Percentiles rank a stretch among this genome's conserved stretches.
These are phyloP conservation scores for Drosophila melanogaster DNA, from an alignment of 1,140 invertebrate genomes.

Conservation along the genomic window Release_6_plus_ISO1_MT NT_033777.3:27433001-27433500, in stretches of 20 bases:
- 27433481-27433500: conserved; percentile 50
- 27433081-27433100: conserved; percentile 72
- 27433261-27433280: neutral
- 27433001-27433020: conserved; percentile 34
- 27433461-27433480: neutral
- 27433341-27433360: too few relatives aligned
- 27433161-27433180: conserved; percentile 30
- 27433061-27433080: conserved; percentile 76
- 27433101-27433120: conserved; percentile 68
- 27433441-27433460: neutral
- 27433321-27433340: neutral
- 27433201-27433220: conserved; percentile 4
- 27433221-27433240: conserved; percentile 32
- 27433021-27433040: neutral
- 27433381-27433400: too few relatives aligned
- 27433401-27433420: too few relatives aligned
- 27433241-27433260: neutral
- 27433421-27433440: neutral
- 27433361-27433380: too few relatives aligned
- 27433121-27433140: conserved; percentile 38
- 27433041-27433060: conserved; percentile 31
- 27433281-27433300: neutral
- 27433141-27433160: conserved; percentile 18
- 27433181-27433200: conserved; percentile 54
- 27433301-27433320: neutral